Percentiles rank a stretch among this genome's conserved stretches.
Conservation (phyloP, 1,140 invertebrate genomes). For the Drosophila kepulauana region DNA sequence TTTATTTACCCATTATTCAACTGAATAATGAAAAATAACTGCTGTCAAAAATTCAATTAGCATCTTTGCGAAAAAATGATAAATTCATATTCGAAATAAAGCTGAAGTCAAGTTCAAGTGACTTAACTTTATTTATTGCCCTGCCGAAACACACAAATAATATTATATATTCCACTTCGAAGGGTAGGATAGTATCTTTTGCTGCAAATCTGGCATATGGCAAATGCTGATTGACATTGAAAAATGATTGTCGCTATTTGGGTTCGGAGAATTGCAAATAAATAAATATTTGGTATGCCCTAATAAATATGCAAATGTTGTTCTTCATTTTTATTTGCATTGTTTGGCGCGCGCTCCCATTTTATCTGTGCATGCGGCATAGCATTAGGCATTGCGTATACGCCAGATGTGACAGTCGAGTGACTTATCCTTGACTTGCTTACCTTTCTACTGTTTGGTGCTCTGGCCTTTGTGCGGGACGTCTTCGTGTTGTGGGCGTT, state of each 20-base stretch:
- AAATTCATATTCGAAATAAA: background rate
- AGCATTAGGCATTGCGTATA: constrained; percentile 27
- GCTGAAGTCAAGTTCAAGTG: constrained; percentile 18
- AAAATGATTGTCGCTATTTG: constrained; percentile 52
- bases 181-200: constrained; percentile 7
- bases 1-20: background rate
- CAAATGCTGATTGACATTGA: constrained; percentile 70
- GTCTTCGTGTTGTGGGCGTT: background rate
- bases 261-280: constrained; percentile 28
- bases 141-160: constrained; percentile 1
- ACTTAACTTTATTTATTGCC: constrained; percentile 25
- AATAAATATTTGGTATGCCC: constrained; percentile 57
- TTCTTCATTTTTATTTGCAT: constrained; percentile 30
- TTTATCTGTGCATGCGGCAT: constrained; percentile 9
- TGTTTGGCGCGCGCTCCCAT: background rate
- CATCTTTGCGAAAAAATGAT: background rate
- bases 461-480: background rate
- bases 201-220: constrained; percentile 21
- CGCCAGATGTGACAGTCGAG: constrained; percentile 8
- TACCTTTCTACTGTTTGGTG: constrained; percentile 23
- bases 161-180: constrained; percentile 9
- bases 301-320: constrained; percentile 73
- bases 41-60: constrained; percentile 1
- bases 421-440: constrained; percentile 49
- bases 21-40: background rate